Base-by-base conservation (phyloP, 2,888 invertebrate genomes). In the Philopedon plagiatum region DNA sequence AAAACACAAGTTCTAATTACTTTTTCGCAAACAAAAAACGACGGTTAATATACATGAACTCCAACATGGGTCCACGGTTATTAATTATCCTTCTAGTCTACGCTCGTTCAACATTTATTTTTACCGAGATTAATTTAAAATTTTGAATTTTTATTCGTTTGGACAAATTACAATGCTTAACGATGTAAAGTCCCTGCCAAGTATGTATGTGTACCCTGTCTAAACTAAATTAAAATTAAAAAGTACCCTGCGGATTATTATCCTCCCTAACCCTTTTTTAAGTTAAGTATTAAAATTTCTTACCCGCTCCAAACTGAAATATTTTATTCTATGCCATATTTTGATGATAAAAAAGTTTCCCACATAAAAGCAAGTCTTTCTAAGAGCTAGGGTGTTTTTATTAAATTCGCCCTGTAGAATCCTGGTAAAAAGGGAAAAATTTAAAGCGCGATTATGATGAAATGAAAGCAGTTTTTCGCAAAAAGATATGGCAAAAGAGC, bases 11-110 rank as follows among this genome's bases (percentile, higher is more conserved):
- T 64, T 69, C 65, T 73, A 69, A 73, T 73, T 73, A 65, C 73
- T 69, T 73, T 68, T 73, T 61, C 64, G 68, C 73, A 73, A 73
- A 73, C 69, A 73, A 69, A 69, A 72, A 69, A 61, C 63, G 72
- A 51, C 71, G 56, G 66, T 68, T 72, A 65, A 69, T 69, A 69
- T 65, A 69, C 73, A 69, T 68, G 68, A 63, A 68, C 68, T 72
- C 60, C 37, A 63, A 72, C 67, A 68, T 49, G 69, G 65, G 64
- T 64, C 54, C 0, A 19, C 23, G 11, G 41, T 68, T 65, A 73
- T 73, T 69, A 73, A 73, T 73, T 63, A 69, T 65, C 11, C 64
- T 44, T 21, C 46, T 60, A 68, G 62, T 62, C 56, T 26, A 54
- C 60, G 37, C 44, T 72, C 66, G 34, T 49, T 44, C 23, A 49